Conservation (phyloP, 2,888 invertebrate genomes). For the Diplazon laetatorius region DNA sequence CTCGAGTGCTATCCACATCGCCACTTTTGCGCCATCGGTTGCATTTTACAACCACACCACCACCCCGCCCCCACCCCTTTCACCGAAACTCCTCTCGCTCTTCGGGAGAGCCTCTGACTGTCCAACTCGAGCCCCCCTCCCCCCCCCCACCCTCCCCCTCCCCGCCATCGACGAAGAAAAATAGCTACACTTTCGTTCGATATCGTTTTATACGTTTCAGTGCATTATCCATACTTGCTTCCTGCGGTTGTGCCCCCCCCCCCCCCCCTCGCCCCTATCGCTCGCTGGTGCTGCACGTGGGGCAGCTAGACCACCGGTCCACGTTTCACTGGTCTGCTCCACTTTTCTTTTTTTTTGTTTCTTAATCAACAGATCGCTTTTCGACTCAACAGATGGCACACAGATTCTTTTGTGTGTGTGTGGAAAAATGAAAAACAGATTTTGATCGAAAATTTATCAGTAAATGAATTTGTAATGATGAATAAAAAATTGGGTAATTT, state of each 20-base stretch:
- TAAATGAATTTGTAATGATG: no score
- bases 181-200: constrained; percentile 25
- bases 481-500: no score
- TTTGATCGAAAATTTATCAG: no score
- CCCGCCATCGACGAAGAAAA: not conserved
- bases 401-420: no score
- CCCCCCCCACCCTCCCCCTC: not conserved
- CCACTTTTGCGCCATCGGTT: constrained; percentile 71
- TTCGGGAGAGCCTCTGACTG: constrained; percentile 37
- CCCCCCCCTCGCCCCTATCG: not conserved
- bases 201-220: not conserved
- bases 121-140: not conserved
- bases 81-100: constrained; percentile 75
- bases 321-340: constrained; percentile 8
- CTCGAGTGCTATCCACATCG: constrained; percentile 75
- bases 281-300: constrained; percentile 1
- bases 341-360: no score
- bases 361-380: no score
- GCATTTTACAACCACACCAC: constrained; percentile 79
- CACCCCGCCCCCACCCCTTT: constrained; percentile 73
- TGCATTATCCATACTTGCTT: not conserved
- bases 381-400: no score
- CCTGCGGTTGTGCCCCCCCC: constrained; percentile 4
- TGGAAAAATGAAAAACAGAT: no score
- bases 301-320: not conserved